A percentile compares a stretch with the other conserved stretches of the same genome.
Conservation (phyloP, 2,888 invertebrate species). For the Tiliacea aurago region DNA sequence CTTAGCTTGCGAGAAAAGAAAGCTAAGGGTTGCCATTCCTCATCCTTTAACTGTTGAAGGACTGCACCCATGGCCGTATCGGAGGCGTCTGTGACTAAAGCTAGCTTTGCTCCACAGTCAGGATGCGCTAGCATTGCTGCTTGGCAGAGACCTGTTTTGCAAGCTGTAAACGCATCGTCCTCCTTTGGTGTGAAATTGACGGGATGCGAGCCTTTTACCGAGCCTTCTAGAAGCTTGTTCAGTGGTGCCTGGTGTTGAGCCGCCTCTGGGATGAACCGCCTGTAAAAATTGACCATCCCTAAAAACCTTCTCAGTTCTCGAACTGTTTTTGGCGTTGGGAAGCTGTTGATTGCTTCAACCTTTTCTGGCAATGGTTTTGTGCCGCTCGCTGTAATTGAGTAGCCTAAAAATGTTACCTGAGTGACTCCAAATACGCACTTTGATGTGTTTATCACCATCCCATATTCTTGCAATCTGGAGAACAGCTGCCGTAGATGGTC, state of each 20-base stretch:
- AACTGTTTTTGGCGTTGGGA: not conserved
- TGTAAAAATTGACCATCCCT: not conserved
- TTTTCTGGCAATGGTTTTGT: constrained; percentile 2
- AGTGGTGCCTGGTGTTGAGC: not conserved
- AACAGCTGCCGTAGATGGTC: not conserved
- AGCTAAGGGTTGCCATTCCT: too few relatives aligned
- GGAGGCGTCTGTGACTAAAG: too few relatives aligned
- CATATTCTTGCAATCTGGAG: not conserved
- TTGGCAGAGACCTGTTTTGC: too few relatives aligned
- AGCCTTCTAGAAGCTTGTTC: not conserved
- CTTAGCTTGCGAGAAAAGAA: too few relatives aligned
- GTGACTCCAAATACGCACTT: not conserved
- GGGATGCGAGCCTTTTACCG: too few relatives aligned
- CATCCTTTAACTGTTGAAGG: too few relatives aligned
- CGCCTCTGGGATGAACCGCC: not conserved
- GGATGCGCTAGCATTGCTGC: too few relatives aligned
- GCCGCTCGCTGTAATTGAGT: not conserved
- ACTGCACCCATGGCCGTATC: too few relatives aligned
- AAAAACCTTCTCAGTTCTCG: not conserved
- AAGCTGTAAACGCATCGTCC: not conserved
- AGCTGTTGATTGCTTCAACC: not conserved
- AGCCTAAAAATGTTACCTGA: constrained; percentile 5
- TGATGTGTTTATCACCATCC: not conserved
- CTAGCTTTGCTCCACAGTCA: too few relatives aligned
- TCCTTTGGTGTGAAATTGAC: too few relatives aligned